These are phyloP conservation scores for Armadillidium nasatum DNA, from an alignment of 1,140 invertebrate species.

Conservation along the genomic window DNA sequence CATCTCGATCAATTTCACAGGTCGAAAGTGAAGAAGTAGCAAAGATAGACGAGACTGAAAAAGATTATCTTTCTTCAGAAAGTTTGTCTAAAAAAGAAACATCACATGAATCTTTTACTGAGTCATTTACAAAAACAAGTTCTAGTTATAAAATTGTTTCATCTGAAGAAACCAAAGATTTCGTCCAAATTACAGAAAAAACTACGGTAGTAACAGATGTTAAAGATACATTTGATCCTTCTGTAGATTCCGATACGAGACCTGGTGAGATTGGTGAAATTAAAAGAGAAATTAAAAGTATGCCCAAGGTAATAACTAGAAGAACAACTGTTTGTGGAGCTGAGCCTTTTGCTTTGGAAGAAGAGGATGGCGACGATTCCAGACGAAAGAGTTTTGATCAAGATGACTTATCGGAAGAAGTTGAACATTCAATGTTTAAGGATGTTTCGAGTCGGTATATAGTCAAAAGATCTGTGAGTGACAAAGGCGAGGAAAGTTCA, in stretches of 20 bases:
- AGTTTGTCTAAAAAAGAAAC: constrained; percentile 12
- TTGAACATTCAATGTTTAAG: neutral
- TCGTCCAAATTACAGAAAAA: constrained; percentile 4
- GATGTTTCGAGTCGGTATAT: constrained; percentile 1
- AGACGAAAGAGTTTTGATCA: constrained; percentile 17
- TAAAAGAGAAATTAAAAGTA: neutral
- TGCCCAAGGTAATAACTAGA: constrained; percentile 18
- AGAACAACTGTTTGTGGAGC: constrained; percentile 26
- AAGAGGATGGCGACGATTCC: constrained; percentile 21
- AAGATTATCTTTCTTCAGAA: constrained; percentile 5
- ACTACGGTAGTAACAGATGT: constrained; percentile 2
- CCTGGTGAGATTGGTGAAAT: too few relatives aligned
- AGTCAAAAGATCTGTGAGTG: neutral
- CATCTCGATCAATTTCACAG: too few relatives aligned
- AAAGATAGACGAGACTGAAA: too few relatives aligned
- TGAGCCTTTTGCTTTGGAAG: constrained; percentile 22
- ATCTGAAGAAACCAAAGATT: constrained; percentile 17
- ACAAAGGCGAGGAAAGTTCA: neutral
- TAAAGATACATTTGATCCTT: constrained; percentile 13
- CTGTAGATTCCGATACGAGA: too few relatives aligned
- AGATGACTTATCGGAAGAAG: neutral
- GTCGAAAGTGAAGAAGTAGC: too few relatives aligned
- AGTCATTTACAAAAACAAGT: constrained; percentile 19
- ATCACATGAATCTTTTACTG: neutral
- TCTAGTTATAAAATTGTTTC: constrained; percentile 3